Base-by-base conservation (phyloP, 1,140 invertebrate genomes). In the Drosophila tani region DNA sequence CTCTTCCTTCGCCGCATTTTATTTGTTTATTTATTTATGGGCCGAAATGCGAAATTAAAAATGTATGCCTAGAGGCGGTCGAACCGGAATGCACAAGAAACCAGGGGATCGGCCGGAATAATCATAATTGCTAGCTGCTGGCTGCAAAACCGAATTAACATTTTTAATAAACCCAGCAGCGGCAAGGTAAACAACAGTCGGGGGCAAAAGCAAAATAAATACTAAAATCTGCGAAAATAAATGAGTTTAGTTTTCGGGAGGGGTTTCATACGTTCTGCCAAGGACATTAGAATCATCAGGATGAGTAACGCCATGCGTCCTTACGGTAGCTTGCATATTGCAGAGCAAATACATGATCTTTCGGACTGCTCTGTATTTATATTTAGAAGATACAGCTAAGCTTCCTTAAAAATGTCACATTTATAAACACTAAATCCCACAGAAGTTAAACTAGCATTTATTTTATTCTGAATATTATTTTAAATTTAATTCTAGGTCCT, bases 41-140 rank as follows among this genome's bases (percentile, higher is more conserved):
- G 24, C 58, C 73, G 81, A 86, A 86, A 87, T 86, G 79, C 45
- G 79, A 86, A 86, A 86, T 86, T 82, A 86, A 86, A 86, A 82
- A 82, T 86, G 66, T 45, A 86, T 86, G 79, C 82, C 82, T 76
- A 60, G 62, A 71, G 79, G 60, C 75, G 69, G 60, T 74, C 68
- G 73, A 49, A 24, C 69, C 49, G 45, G 70, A 79, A 62, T 64
- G 62, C 69, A 65, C 29, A 70, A 64, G 43, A 58, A 70, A 59
- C 19, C 35, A 11, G 49, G 69, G 53, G 68, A 35, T 66, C 73
- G 65, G 66, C 73, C 67, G 55, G 77, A 80, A 84, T 77, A 84
- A 84, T 65, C 73, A 84, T 84, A 73, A 84, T 84, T 84, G 79
- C 75, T 29, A 38, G 47, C 63, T 38, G 41, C 56, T 66, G 58